Evolutionary conservation across 1,140 invertebrate genomes (phyloP), one percentile per base, ranked within the genome.

Genomic region (Zophobas atratus): DNA sequence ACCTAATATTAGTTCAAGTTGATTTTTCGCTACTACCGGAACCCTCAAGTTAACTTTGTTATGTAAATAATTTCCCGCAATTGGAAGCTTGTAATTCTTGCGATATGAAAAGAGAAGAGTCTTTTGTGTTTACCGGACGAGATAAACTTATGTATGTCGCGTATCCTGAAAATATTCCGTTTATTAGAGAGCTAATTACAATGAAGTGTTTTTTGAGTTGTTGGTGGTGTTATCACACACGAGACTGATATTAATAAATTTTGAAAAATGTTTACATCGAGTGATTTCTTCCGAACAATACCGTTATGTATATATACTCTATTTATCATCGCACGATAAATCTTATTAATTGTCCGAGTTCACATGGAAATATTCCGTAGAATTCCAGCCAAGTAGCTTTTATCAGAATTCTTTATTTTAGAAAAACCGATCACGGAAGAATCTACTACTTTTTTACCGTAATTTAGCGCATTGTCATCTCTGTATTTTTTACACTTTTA

Each of bases 51-150:
- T 46, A 67, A 67, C 60, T 43, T 51, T 51, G n/a, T 20, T 51
- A 20, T 51, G 0, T 51, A 4, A 51, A 46, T 8, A 8, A 46
- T 46, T 46, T 46, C 3, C 3, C 6, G 43, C 20, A 51, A 38
- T 38, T 67, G 60, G 38, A 67, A 20, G 60, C 2, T 38, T 39
- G n/a, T 67, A 67, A 67, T 20, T 33, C 39, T 67, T 51, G n/a
- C 32, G 39, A 41, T 43, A 43, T 67, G 2, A 67, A 67, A 67
- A 41, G 39, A 67, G 39, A 67, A 6, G 56, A 67, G 38, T 67
- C 60, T 43, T 67, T 67, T 67, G 60, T 67, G 35, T 67, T 41
- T 46, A 67, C 60, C 60, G 60, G 60, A 67, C 43, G 60, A 67
- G 33, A 67, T 36, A 41, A 67, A 67, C 20, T 67, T 43, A 67